These are phyloP conservation scores for Peromyscus californicus DNA, from an alignment of 2,113 vertebrate genomes.

Conservation along the genomic window DNA sequence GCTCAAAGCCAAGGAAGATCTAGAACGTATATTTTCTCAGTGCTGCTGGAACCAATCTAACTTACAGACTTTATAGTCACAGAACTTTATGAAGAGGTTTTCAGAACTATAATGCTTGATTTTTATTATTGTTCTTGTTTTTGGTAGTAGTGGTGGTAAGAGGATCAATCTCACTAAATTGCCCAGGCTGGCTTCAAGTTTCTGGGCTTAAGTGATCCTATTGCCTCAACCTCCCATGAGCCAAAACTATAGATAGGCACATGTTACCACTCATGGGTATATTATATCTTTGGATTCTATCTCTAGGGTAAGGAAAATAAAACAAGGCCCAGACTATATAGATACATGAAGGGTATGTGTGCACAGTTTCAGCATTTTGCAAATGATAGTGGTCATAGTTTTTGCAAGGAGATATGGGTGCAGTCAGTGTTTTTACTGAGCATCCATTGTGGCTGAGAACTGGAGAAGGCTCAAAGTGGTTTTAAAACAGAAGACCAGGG, in stretches of 20 bases:
- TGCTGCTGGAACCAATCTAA: neutral
- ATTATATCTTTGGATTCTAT: neutral
- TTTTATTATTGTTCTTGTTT: neutral
- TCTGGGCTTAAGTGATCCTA: neutral
- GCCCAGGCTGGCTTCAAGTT: neutral
- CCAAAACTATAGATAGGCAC: neutral
- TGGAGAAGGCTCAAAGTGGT: neutral
- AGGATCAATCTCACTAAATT: neutral
- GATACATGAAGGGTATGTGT: neutral
- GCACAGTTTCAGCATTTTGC: neutral
- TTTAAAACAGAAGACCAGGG: neutral
- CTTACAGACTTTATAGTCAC: neutral
- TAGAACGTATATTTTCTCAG: constrained; percentile 6
- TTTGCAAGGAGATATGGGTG: neutral
- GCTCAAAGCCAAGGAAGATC: neutral
- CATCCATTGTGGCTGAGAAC: neutral
- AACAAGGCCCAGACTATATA: neutral
- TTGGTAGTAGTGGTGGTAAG: neutral
- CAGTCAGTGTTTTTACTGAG: neutral
- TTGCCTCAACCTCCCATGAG: neutral
- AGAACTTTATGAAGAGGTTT: neutral
- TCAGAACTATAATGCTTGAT: neutral
- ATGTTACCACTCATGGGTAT: neutral
- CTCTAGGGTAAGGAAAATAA: constrained; percentile 1
- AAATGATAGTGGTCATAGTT: neutral